phyloP scores from a whole-genome alignment of 2,113 vertebrate species.

The Perca flavescens region DNA sequence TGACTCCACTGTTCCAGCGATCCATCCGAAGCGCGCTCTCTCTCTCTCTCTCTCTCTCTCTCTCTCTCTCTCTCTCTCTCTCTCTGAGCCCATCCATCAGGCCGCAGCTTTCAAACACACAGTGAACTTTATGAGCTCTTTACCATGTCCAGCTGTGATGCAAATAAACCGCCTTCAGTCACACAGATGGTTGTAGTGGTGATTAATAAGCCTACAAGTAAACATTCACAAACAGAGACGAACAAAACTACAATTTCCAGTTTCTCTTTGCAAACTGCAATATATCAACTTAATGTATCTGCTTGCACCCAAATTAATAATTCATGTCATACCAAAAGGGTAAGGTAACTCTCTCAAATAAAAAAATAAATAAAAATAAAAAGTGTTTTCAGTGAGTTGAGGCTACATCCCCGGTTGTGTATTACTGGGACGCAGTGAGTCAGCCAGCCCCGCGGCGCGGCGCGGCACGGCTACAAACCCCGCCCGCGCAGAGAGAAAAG shows the following conservation, averaged over 20 bases:
- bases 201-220: conserved; percentile 17
- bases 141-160: conserved; percentile 35
- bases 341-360: background rate
- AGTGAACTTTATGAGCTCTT: conserved; percentile 48
- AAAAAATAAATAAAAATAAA: background rate
- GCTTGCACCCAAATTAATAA: background rate
- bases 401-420: conserved; percentile 4
- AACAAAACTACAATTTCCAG: background rate
- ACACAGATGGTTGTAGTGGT: conserved; percentile 19
- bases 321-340: background rate
- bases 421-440: conserved; percentile 58
- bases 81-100: conserved; percentile 53
- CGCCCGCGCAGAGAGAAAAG: conserved; percentile 57
- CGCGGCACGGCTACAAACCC: conserved; percentile 56
- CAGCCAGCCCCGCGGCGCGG: conserved; percentile 50
- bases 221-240: background rate
- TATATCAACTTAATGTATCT: background rate
- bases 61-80: background rate
- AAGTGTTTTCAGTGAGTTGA: conserved; percentile 27
- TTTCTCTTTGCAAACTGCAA: background rate
- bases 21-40: conserved; percentile 60
- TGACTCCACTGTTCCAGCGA: conserved; percentile 68
- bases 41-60: background rate
- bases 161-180: conserved; percentile 36
- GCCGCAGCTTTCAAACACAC: conserved; percentile 55